Base-by-base conservation (phyloP, 2,113 vertebrate species). In the Syngnathus scovelli region DNA sequence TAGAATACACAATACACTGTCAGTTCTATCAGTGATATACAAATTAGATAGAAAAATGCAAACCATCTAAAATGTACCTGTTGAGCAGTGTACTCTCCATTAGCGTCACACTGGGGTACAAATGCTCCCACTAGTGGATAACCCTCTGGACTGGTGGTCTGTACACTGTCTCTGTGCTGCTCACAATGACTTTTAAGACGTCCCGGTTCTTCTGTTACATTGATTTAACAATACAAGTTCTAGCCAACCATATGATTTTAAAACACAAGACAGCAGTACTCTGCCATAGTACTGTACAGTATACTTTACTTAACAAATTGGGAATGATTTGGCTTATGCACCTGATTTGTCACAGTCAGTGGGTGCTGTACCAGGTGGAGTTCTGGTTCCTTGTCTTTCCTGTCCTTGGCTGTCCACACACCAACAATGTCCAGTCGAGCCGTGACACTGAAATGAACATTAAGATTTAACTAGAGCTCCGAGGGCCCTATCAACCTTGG, bases 381-480 rank as follows among this genome's bases (percentile, higher is more conserved):
- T 92, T 55, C 88, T 86, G 0, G 92, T 95, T n/a, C 93, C 93
- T 0, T 84, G 65, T 46, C 91, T 86, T 81, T 95, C 93, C 48
- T 89, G 87, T 37, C 94, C 93, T 0, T 72, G 62, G 0, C 3
- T 36, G 2, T 93, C 90, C 79, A 96, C 94, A 0, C 94, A 95
- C 94, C 94, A 95, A 76, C 94, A 95, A 69, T 94, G 61, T 58
- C 94, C 93, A 0, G 87, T 89, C 64, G 90, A 90, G 7, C 41
- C 41, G 1, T 84, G 80, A 1, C 84, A 84, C 85, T 86, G 19
- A 18, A 18, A 61, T 10, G 63, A 10, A 41, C 59, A 39, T 39
- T 41, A n/a, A 19, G 1, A 1, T 39, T 61, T 61, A 39, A n/a
- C 27, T 27, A 27, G 27, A 27, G 27, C 27, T 27, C 27, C 2